Evolutionary conservation across 1,140 invertebrate species (phyloP).

Genomic region (Harlomillsia oculata): DNA sequence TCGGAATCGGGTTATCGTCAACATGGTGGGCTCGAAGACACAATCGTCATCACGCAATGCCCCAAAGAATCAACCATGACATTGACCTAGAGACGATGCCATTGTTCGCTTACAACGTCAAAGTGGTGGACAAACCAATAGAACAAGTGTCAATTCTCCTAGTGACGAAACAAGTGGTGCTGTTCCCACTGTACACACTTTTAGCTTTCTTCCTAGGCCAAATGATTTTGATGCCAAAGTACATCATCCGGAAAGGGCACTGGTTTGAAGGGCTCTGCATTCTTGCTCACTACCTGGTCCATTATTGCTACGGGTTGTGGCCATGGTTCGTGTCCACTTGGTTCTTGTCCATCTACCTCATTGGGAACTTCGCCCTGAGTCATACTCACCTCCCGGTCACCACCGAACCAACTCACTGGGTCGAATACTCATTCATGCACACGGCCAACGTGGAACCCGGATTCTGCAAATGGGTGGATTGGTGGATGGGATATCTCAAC

Average conservation of each 20-base stretch:
- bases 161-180: not conserved
- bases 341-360: conserved; percentile 3
- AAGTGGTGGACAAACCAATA: not conserved
- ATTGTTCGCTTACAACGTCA: not conserved
- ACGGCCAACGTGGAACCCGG: conserved; percentile 18
- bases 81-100: conserved; percentile 17
- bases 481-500: conserved; percentile 32
- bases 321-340: not conserved
- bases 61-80: conserved; percentile 16
- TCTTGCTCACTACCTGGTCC: not conserved
- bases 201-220: conserved; percentile 22
- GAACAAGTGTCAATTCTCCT: conserved; percentile 4
- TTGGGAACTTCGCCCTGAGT: conserved; percentile 18
- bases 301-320: not conserved
- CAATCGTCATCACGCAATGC: conserved; percentile 22
- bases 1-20: not conserved
- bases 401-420: conserved; percentile 17
- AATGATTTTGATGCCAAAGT: conserved; percentile 3
- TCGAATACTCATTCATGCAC: conserved; percentile 24
- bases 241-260: not conserved
- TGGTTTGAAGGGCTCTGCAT: not conserved
- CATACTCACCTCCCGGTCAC: conserved; percentile 22
- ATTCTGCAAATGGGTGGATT: conserved; percentile 2
- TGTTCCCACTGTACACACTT: not conserved
- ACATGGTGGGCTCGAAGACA: not conserved